These are phyloP conservation scores for Pentalonia nigronervosa DNA, from an alignment of 1,140 invertebrate genomes.

Conservation along the genomic window DNA sequence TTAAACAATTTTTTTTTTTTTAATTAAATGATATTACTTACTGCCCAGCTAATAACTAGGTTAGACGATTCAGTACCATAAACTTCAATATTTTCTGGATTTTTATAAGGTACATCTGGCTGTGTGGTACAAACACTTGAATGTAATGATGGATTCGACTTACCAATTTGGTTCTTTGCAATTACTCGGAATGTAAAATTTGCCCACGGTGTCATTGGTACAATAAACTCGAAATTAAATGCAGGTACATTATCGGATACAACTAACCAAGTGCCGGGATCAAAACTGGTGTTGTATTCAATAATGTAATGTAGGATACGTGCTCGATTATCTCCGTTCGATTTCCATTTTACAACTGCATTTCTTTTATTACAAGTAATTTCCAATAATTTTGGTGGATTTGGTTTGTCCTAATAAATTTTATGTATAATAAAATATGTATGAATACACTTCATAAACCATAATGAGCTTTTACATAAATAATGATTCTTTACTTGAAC, in stretches of 20 bases:
- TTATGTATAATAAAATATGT: constrained; percentile 6
- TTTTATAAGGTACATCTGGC: constrained; percentile 88
- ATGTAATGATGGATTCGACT: constrained; percentile 83
- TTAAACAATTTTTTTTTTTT: not conserved
- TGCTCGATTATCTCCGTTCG: constrained; percentile 91
- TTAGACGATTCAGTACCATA: constrained; percentile 87
- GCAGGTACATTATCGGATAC: constrained; percentile 78
- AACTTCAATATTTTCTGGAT: constrained; percentile 93
- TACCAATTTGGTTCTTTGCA: constrained; percentile 92
- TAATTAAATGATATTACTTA: constrained; percentile 66
- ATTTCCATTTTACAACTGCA: constrained; percentile 82
- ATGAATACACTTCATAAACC: not conserved
- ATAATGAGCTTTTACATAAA: not conserved
- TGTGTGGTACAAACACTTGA: constrained; percentile 85
- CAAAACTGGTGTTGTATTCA: constrained; percentile 94
- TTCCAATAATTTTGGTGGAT: constrained; percentile 76
- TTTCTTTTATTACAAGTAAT: constrained; percentile 76
- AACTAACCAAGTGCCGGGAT: constrained; percentile 88
- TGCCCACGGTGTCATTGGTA: constrained; percentile 86
- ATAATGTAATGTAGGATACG: constrained; percentile 91
- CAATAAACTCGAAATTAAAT: constrained; percentile 77
- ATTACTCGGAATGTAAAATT: constrained; percentile 97
- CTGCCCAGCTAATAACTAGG: constrained; percentile 93
- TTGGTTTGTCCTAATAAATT: constrained; percentile 81
- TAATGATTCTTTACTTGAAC: constrained; percentile 72